These are phyloP conservation scores for Brenthis daphne DNA, from an alignment of 2,888 invertebrate species.

Conservation along the genomic window DNA sequence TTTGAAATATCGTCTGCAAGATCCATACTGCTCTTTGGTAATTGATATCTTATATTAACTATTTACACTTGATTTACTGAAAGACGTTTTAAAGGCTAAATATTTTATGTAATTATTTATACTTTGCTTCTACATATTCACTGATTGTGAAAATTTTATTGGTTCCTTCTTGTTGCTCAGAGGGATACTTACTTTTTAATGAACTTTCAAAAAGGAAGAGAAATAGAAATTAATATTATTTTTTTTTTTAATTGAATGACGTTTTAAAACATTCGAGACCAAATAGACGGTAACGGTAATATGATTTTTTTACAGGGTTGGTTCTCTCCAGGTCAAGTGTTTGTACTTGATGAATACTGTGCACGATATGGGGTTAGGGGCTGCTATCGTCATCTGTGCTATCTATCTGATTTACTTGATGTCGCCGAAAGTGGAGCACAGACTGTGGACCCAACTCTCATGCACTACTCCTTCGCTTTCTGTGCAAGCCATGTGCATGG, in stretches of 20 bases:
- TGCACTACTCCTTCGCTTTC: slow-evolving; percentile 99
- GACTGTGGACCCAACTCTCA: slow-evolving; percentile 98
- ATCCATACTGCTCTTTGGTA: slow-evolving; percentile 99
- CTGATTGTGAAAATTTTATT: too few relatives aligned
- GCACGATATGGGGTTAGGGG: slow-evolving; percentile 98
- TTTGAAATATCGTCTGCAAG: slow-evolving; percentile 96
- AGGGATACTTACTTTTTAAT: too few relatives aligned
- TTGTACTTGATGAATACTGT: slow-evolving; percentile 98
- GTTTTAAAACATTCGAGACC: not conserved
- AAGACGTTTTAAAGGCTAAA: not conserved
- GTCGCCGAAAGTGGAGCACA: slow-evolving; percentile 94
- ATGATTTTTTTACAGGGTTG: slow-evolving; percentile 88
- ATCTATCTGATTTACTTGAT: slow-evolving; percentile 96
- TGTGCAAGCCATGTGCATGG: slow-evolving; percentile 99
- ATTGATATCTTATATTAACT: not conserved
- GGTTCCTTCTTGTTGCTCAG: too few relatives aligned
- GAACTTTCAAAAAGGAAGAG: too few relatives aligned
- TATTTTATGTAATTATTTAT: not conserved
- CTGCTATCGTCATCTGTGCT: slow-evolving; percentile 97
- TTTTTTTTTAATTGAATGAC: not conserved
- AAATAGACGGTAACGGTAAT: not conserved
- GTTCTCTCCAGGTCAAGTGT: slow-evolving; percentile 99
- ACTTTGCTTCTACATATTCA: too few relatives aligned
- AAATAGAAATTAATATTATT: slow-evolving; percentile 50
- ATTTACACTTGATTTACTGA: too few relatives aligned